Evolutionary conservation across 1,140 invertebrate genomes (phyloP).

Genomic region (Drosophila simulans): DNA sequence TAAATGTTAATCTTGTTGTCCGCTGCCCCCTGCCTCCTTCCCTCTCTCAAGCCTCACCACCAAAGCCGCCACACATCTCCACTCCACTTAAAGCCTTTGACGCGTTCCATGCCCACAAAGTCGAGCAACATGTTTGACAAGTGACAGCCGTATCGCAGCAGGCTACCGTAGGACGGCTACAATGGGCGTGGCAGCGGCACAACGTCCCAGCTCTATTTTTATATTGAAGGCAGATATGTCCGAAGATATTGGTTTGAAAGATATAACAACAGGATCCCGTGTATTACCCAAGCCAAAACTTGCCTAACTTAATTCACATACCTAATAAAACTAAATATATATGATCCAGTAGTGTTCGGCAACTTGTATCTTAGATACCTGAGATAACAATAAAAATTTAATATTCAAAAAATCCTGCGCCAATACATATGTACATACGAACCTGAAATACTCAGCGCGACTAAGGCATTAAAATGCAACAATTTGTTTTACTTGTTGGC

Average conservation of each 20-base stretch:
- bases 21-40: background rate
- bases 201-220: background rate
- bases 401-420: conserved; percentile 74
- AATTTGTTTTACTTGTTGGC: conserved; percentile 81
- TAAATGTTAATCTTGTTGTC: conserved; percentile 61
- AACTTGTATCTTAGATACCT: too few relatives aligned
- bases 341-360: too few relatives aligned
- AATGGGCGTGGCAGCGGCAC: conserved; percentile 19
- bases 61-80: background rate
- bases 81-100: conserved; percentile 44
- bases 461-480: conserved; percentile 78
- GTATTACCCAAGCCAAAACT: too few relatives aligned
- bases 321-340: too few relatives aligned
- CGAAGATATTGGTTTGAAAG: background rate
- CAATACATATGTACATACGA: conserved; percentile 24
- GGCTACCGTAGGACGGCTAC: conserved; percentile 2
- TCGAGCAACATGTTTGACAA: conserved; percentile 66
- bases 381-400: conserved; percentile 76
- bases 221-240: too few relatives aligned
- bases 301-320: too few relatives aligned
- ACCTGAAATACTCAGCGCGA: conserved; percentile 43
- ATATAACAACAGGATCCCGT: background rate
- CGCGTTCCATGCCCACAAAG: conserved; percentile 47
- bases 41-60: background rate
- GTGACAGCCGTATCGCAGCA: conserved; percentile 51